A percentile compares a stretch with the other conserved stretches of the same genome.
Conservation (phyloP, 2,888 invertebrate species). For the Eupithecia inturbata region DNA sequence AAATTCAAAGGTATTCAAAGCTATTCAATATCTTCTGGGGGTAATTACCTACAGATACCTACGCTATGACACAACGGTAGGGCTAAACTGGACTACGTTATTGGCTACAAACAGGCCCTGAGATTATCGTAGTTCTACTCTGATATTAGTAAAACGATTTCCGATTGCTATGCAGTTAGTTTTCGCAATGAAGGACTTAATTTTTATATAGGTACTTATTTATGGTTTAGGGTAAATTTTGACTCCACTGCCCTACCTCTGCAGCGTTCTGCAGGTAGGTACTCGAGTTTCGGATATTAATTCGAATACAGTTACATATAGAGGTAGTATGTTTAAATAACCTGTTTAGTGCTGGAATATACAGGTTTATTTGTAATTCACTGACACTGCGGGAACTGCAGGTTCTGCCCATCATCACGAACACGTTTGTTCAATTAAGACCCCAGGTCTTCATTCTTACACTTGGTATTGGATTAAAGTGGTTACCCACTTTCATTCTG, state of each 20-base stretch:
- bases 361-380: too few species aligned
- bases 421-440: too few species aligned
- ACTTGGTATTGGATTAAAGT: too few species aligned
- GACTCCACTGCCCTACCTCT: neutral
- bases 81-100: slow-evolving; percentile 29
- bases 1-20: slow-evolving; percentile 16
- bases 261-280: too few species aligned
- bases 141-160: slow-evolving; percentile 32
- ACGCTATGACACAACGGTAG: slow-evolving; percentile 27
- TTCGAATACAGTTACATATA: neutral
- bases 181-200: slow-evolving; percentile 16
- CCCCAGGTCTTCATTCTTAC: too few species aligned
- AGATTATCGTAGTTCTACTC: slow-evolving; percentile 29
- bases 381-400: too few species aligned
- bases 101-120: slow-evolving; percentile 31
- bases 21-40: slow-evolving; percentile 22
- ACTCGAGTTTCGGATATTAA: neutral
- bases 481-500: too few species aligned
- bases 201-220: slow-evolving; percentile 5
- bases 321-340: too few species aligned
- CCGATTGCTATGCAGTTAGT: slow-evolving; percentile 27
- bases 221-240: neutral
- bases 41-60: slow-evolving; percentile 32
- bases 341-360: too few species aligned
- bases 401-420: too few species aligned